Evolutionary conservation across 92 coral and sea anemone species (phyloP).

Genomic region (Porites cylindrica): DNA sequence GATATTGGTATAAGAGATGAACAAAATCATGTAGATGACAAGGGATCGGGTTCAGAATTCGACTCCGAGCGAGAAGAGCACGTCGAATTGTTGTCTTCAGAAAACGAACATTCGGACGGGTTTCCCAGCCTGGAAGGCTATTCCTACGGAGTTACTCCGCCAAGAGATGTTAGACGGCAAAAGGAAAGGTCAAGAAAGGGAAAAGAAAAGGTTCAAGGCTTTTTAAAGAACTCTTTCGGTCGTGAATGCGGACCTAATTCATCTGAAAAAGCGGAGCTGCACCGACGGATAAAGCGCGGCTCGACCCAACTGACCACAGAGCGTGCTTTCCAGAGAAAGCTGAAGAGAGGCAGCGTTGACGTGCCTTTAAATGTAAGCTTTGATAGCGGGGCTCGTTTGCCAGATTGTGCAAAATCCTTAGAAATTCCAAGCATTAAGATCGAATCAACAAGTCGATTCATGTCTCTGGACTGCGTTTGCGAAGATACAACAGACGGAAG

Average conservation of each 20-base stretch:
- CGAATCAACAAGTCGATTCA: conserved; percentile 75
- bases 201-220: conserved; percentile 46
- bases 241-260: conserved; percentile 43
- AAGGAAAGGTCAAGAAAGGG: conserved; percentile 72
- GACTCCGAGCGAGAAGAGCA: conserved; percentile 72
- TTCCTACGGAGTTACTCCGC: conserved; percentile 80
- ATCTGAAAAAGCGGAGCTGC: conserved; percentile 64
- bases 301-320: conserved; percentile 72
- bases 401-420: conserved; percentile 63
- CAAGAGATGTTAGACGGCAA: conserved; percentile 80
- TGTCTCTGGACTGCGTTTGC: conserved; percentile 82
- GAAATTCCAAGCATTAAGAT: conserved; percentile 85
- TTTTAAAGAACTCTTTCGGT: conserved; percentile 48
- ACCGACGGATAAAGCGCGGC: conserved; percentile 72
- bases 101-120: conserved; percentile 57
- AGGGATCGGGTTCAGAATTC: conserved; percentile 43
- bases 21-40: conserved; percentile 51
- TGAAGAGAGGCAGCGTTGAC: conserved; percentile 77
- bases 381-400: conserved; percentile 29
- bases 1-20: conserved; percentile 7
- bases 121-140: conserved; percentile 36
- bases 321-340: conserved; percentile 78
- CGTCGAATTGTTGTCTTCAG: conserved; percentile 59
- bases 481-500: conserved; percentile 46
- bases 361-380: conserved; percentile 36